phyloP scores from a whole-genome alignment of 92 coral and sea anemone species.

The Zoanthus solanderi region DNA sequence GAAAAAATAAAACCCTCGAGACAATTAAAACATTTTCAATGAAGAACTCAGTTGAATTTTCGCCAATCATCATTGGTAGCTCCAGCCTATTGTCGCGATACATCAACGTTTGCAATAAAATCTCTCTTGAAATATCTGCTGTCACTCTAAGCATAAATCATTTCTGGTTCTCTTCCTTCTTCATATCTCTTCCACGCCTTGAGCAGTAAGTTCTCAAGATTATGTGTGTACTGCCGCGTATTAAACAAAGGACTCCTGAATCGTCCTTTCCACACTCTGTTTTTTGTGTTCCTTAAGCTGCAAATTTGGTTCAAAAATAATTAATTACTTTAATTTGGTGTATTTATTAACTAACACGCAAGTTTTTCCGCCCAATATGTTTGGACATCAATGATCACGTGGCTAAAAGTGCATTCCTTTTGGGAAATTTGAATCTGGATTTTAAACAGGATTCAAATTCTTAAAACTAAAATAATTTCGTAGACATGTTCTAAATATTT shows the following conservation, averaged over 20 bases:
- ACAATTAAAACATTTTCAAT: not conserved
- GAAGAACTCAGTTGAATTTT: not conserved
- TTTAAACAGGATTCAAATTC: no score
- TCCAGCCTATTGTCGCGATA: not conserved
- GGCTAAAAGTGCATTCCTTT: no score
- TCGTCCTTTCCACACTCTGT: conserved; percentile 90
- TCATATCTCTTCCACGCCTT: conserved; percentile 93
- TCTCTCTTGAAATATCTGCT: not conserved
- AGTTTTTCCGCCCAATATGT: not conserved
- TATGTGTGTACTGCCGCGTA: conserved; percentile 88
- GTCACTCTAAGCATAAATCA: conserved; percentile 60
- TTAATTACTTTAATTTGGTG: not conserved
- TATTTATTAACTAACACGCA: not conserved
- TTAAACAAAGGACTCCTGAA: conserved; percentile 89
- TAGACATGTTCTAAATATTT: no score
- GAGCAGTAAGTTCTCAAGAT: conserved; percentile 78
- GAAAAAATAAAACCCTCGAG: conserved; percentile 36
- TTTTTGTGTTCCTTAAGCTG: conserved; percentile 78
- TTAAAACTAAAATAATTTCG: no score
- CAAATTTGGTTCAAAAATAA: not conserved
- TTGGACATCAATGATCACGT: no score
- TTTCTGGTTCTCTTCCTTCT: conserved; percentile 72
- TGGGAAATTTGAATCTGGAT: no score
- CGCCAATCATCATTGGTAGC: not conserved
- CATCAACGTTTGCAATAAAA: not conserved